phyloP scores from a whole-genome alignment of 2,888 invertebrate genomes.

The Sicus ferrugineus region DNA sequence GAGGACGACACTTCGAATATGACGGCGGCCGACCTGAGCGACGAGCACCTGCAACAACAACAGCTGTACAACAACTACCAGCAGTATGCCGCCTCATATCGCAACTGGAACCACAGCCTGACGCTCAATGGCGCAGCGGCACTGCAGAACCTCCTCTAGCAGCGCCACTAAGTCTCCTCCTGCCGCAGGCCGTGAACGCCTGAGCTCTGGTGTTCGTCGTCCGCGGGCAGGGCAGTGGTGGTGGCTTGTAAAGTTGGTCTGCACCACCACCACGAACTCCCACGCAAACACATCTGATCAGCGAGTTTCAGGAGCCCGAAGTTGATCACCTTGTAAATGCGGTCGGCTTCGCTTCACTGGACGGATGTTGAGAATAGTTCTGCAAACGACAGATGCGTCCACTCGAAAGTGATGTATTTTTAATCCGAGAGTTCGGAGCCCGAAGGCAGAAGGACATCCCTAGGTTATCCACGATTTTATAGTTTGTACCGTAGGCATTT shows the following conservation, averaged over 20 bases:
- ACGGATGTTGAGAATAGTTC: not conserved
- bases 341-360: not conserved
- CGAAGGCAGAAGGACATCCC: not conserved
- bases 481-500: not conserved
- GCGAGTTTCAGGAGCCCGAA: not conserved
- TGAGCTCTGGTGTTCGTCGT: not conserved
- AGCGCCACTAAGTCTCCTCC: slow-evolving; percentile 30
- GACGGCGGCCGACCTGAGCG: slow-evolving; percentile 58
- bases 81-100: slow-evolving; percentile 56
- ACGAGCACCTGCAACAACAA: slow-evolving; percentile 56
- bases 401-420: slow-evolving; percentile 64
- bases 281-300: too few species aligned
- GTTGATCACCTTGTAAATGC: slow-evolving; percentile 3
- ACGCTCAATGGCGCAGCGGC: slow-evolving; percentile 59
- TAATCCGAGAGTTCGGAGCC: slow-evolving; percentile 47
- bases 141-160: slow-evolving; percentile 57
- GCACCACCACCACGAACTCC: too few species aligned
- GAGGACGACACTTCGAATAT: slow-evolving; percentile 58
- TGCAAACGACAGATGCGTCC: slow-evolving; percentile 26
- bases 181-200: not conserved
- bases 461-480: not conserved
- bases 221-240: not conserved
- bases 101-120: slow-evolving; percentile 58
- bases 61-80: slow-evolving; percentile 59
- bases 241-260: not conserved